Evolutionary conservation across 2,113 vertebrate species (phyloP).

Genomic region (Anolis sagrei): DNA sequence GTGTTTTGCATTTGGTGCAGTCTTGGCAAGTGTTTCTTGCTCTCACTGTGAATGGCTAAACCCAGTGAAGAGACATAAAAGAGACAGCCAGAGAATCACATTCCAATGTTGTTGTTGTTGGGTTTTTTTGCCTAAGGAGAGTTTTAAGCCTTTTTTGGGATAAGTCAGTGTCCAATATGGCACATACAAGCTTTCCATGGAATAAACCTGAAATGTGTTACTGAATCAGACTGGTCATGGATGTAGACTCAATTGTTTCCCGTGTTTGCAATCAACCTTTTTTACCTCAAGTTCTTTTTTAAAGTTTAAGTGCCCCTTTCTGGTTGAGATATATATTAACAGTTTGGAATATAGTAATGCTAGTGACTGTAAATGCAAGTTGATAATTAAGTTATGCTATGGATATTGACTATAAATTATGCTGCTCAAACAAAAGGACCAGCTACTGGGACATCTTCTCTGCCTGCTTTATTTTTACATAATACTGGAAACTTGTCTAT

Average conservation of each 20-base stretch:
- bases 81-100: too few relatives aligned
- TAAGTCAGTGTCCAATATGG: neutral
- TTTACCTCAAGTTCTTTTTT: conserved; percentile 58
- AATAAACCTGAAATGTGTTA: neutral
- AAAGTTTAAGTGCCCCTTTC: conserved; percentile 35
- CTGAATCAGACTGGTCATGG: conserved; percentile 22
- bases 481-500: conserved; percentile 71
- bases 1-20: too few relatives aligned
- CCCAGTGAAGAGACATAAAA: too few relatives aligned
- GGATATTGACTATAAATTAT: conserved; percentile 74
- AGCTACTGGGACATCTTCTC: conserved; percentile 57
- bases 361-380: conserved; percentile 46
- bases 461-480: conserved; percentile 65
- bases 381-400: conserved; percentile 70
- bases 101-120: too few relatives aligned
- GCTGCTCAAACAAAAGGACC: conserved; percentile 66
- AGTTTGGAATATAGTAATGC: conserved; percentile 30
- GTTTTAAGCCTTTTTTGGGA: neutral
- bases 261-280: neutral
- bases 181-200: neutral
- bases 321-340: conserved; percentile 45
- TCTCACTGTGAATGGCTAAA: too few relatives aligned
- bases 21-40: too few relatives aligned
- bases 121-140: too few relatives aligned
- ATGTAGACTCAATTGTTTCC: conserved; percentile 1